Evolutionary conservation across 2,888 invertebrate species (phyloP), one percentile per base, ranked within the genome.

Genomic region (Eustalomyia histrio): DNA sequence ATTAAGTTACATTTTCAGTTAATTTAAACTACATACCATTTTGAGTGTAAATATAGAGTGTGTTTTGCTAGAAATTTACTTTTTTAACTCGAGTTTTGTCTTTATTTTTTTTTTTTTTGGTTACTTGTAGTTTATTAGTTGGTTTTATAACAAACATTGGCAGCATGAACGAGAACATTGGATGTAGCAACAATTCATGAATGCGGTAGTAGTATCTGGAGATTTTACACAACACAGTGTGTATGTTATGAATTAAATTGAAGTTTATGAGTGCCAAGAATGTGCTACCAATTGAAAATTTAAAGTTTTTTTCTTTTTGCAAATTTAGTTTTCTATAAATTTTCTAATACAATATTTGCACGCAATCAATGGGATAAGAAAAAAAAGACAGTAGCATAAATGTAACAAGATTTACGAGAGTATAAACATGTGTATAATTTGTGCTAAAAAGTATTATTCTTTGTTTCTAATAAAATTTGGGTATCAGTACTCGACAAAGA

Each of bases 311-410:
- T 43, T 57, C 52, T 72, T 43, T 72, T 43, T 58, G 16, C 29
- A 10, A 61, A 61, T 63, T 53, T 53, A 53, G n/a, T 21, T 43
- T 17, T 67, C 47, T 39, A 79, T 64, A 80, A 86, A 86, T 83
- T 29, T 86, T 87, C 84, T 85, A 88, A 86, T 88, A 86, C 87
- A 86, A 87, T 86, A 87, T 86, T 86, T 84, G 86, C 88, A 88
- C 86, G 86, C 86, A 85, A 88, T 67, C 47, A 10, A 21, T 7
- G 10, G 43, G 7, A 47, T 18, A 57, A 58, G 55, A 9, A 16
- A 14, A 24, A 29, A 57, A 29, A 14, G 35, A n/a, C 29, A 6
- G 29, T 1, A 3, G 29, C 29, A 7, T 29, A 29, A 29, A 29
- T 29, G 29, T 29, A 6, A 29, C n/a, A 29, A 29, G 29, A 29